Conservation (phyloP, 2,797 vertebrate genomes). For the Pseudochaenichthys georgianus region DNA sequence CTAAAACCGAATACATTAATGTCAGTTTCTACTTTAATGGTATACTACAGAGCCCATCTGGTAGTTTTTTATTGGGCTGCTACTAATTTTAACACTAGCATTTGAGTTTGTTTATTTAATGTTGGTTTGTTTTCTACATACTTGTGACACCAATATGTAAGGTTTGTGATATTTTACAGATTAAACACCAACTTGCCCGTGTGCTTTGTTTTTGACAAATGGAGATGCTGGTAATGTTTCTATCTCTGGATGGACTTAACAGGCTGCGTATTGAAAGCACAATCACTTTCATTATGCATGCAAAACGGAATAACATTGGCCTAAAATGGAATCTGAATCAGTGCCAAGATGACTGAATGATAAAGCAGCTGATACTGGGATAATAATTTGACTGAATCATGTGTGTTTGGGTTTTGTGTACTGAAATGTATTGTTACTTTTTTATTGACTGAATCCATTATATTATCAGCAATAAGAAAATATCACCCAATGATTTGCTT, state of each 20-base stretch:
- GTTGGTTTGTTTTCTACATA: not conserved
- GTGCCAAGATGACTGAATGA: not conserved
- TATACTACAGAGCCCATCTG: not conserved
- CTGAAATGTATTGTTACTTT: not conserved
- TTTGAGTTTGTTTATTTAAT: not conserved
- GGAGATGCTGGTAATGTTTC: not conserved
- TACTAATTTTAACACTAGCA: not conserved
- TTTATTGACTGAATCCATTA: not conserved
- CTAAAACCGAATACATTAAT: constrained; percentile 7
- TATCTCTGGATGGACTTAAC: not conserved
- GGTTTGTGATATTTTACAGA: not conserved
- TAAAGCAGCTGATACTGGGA: not conserved
- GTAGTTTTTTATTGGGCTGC: not conserved
- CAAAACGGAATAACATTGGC: constrained; percentile 4
- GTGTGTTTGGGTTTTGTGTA: not conserved
- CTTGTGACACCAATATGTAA: not conserved
- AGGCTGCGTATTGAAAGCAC: not conserved
- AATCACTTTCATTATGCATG: not conserved
- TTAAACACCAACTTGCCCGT: not conserved
- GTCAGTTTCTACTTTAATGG: not conserved
- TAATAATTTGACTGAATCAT: constrained; percentile 1
- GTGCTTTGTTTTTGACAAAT: constrained; percentile 10
- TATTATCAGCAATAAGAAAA: not conserved
- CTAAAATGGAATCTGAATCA: constrained; percentile 9
- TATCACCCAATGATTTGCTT: not conserved